Conservation (phyloP, 2,113 vertebrate species). For the Chionis minor region DNA sequence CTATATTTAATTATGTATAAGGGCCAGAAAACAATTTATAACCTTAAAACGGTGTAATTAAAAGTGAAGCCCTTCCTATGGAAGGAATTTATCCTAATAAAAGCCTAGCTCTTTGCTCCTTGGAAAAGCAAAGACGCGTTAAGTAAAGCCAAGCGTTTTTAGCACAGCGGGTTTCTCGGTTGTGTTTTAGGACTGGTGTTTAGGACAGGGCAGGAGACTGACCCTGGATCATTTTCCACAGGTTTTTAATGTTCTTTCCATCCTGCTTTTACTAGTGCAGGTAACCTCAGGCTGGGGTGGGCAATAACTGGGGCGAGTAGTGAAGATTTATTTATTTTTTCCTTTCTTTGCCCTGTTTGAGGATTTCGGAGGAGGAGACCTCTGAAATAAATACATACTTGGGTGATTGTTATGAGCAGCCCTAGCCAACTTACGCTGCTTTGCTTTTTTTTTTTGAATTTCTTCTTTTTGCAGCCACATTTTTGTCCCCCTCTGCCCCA, state of each 20-base stretch:
- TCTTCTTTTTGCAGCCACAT: not conserved
- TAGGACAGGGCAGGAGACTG: not conserved
- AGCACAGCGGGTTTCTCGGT: not conserved
- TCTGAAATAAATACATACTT: not conserved
- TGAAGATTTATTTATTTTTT: not conserved
- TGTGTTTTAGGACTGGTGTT: not conserved
- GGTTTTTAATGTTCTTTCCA: not conserved
- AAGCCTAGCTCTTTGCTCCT: constrained; percentile 9
- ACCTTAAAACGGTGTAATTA: constrained; percentile 70
- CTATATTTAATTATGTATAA: constrained; percentile 74
- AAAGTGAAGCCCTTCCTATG: constrained; percentile 63
- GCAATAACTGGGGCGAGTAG: not conserved
- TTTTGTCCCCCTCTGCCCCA: not conserved
- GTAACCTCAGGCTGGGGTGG: not conserved
- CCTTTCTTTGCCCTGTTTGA: not conserved
- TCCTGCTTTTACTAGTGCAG: not conserved
- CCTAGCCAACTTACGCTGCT: not conserved
- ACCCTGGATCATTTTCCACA: not conserved
- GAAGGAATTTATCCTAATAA: constrained; percentile 47
- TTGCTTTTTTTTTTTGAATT: not conserved
- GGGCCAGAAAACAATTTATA: constrained; percentile 71
- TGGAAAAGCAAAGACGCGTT: not conserved
- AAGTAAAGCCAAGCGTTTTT: not conserved
- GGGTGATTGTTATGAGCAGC: not conserved
- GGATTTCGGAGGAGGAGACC: not conserved